These are phyloP conservation scores for Mystacides longicornis DNA, from an alignment of 2,888 invertebrate genomes.

Conservation along the genomic window DNA sequence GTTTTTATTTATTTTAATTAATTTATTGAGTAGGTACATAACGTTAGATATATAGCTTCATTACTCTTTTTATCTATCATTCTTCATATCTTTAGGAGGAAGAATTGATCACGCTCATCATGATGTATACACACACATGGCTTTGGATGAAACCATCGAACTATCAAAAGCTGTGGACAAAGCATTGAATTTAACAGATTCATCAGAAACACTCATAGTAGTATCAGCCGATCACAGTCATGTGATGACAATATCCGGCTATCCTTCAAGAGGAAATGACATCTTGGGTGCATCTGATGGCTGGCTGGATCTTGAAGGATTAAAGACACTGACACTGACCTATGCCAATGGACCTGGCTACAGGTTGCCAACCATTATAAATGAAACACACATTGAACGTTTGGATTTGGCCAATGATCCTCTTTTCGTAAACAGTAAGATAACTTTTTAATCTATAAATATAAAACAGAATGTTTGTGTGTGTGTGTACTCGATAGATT, in stretches of 20 bases:
- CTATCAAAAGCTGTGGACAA: conserved; percentile 39
- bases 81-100: conserved; percentile 35
- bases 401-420: conserved; percentile 4
- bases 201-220: conserved; percentile 54
- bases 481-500: no score
- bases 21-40: no score
- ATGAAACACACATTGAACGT: background rate
- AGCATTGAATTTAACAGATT: conserved; percentile 41
- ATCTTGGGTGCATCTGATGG: conserved; percentile 47
- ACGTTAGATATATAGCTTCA: no score
- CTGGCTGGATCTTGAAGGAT: conserved; percentile 39
- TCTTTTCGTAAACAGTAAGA: conserved; percentile 7
- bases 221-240: conserved; percentile 56
- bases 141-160: conserved; percentile 55
- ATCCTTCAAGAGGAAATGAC: conserved; percentile 48
- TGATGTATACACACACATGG: conserved; percentile 38
- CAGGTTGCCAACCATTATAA: conserved; percentile 26
- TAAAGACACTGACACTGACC: conserved; percentile 53
- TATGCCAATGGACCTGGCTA: conserved; percentile 61
- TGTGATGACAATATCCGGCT: conserved; percentile 49
- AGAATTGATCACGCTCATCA: conserved; percentile 55
- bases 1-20: no score
- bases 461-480: no score
- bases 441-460: background rate
- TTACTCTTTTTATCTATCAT: no score